phyloP scores from a whole-genome alignment of 2,797 vertebrate genomes.

The Rhyacichthys aspro region DNA sequence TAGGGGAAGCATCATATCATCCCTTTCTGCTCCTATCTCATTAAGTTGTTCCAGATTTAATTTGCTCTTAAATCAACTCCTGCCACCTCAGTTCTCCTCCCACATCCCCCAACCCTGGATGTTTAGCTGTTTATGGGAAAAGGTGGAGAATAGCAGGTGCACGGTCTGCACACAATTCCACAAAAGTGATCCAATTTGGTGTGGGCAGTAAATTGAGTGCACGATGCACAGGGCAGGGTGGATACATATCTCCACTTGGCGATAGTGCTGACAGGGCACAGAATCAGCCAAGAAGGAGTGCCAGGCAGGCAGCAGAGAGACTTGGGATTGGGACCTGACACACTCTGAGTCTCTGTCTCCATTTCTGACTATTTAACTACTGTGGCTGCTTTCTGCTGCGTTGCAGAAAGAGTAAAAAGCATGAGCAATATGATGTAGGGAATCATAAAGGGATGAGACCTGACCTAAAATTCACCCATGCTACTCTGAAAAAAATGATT shows the following conservation, averaged over 20 bases:
- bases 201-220: slow-evolving; percentile 75
- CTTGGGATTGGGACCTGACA: slow-evolving; percentile 47
- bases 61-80: slow-evolving; percentile 68
- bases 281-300: slow-evolving; percentile 42
- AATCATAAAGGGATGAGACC: slow-evolving; percentile 16
- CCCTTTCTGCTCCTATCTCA: slow-evolving; percentile 30
- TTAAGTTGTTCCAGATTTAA: slow-evolving; percentile 48
- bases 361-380: slow-evolving; percentile 44
- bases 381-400: slow-evolving; percentile 36
- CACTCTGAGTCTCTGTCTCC: slow-evolving; percentile 26
- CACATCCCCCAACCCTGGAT: slow-evolving; percentile 41
- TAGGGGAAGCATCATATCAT: slow-evolving; percentile 16
- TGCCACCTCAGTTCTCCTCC: slow-evolving; percentile 14
- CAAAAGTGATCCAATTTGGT: slow-evolving; percentile 78
- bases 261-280: slow-evolving; percentile 65
- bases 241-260: slow-evolving; percentile 58
- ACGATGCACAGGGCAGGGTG: slow-evolving; percentile 53
- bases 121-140: slow-evolving; percentile 68
- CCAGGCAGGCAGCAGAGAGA: slow-evolving; percentile 32
- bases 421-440: slow-evolving; percentile 2
- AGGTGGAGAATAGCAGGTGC: slow-evolving; percentile 72
- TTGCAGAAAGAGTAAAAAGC: slow-evolving; percentile 44
- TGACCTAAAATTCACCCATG: slow-evolving; percentile 18
- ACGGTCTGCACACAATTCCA: slow-evolving; percentile 61
- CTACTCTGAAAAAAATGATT: not conserved